These are phyloP conservation scores for Procambarus virginalis DNA, from an alignment of 1,140 invertebrate genomes.

Conservation along the genomic window DNA sequence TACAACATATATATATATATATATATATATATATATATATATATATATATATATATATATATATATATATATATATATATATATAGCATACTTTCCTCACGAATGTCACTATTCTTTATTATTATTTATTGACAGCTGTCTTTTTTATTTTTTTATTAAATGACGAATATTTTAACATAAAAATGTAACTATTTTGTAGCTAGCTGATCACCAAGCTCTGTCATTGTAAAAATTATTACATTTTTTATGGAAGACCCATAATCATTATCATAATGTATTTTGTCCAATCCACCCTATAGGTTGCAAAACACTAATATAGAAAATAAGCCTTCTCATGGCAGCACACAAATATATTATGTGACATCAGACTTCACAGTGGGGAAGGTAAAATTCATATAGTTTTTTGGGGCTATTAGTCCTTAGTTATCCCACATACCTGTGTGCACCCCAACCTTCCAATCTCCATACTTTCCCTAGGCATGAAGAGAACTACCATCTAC, in stretches of 20 bases:
- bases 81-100: background rate
- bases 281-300: background rate
- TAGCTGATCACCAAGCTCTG: background rate
- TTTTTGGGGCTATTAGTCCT: background rate
- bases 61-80: background rate
- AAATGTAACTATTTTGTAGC: background rate
- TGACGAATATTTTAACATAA: background rate
- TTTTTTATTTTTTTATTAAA: background rate
- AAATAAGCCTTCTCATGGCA: too few species aligned
- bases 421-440: background rate
- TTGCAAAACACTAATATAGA: background rate
- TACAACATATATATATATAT: too few species aligned
- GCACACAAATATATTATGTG: background rate
- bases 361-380: background rate
- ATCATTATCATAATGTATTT: background rate
- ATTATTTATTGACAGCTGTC: background rate
- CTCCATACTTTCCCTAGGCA: conserved; percentile 18
- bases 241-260: background rate
- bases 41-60: too few species aligned
- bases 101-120: background rate
- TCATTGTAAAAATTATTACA: background rate
- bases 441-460: conserved; percentile 21
- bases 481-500: conserved; percentile 20
- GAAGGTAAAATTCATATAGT: conserved; percentile 9
- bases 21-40: too few species aligned